Conservation (phyloP, 1,140 invertebrate genomes). For the Pseudomyrmex sp. region DNA sequence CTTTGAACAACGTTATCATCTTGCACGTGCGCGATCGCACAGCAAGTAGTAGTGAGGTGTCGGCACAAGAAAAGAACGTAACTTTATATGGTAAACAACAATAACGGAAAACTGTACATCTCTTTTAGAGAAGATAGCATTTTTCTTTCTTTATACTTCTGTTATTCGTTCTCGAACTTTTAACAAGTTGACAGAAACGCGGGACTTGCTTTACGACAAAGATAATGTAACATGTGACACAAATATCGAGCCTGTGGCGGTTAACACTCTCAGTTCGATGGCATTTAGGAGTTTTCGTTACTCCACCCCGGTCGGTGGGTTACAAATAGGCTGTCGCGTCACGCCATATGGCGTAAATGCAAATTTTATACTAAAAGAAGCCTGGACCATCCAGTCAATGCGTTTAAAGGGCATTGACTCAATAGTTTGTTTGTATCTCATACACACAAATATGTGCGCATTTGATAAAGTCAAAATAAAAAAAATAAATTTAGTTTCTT, state of each 20-base stretch:
- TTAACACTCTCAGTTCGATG: constrained; percentile 62
- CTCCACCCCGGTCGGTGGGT: constrained; percentile 57
- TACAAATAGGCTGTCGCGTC: constrained; percentile 61
- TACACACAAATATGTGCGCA: neutral
- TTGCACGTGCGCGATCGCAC: too few relatives aligned
- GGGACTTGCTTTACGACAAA: constrained; percentile 39
- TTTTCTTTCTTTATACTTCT: neutral
- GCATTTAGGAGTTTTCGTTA: constrained; percentile 64
- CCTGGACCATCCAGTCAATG: constrained; percentile 29
- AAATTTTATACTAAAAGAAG: constrained; percentile 66
- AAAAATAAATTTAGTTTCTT: too few relatives aligned
- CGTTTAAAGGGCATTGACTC: constrained; percentile 59
- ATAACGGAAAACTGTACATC: too few relatives aligned
- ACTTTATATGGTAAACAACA: too few relatives aligned
- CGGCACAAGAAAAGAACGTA: too few relatives aligned
- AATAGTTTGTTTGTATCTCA: constrained; percentile 61
- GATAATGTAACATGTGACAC: constrained; percentile 60
- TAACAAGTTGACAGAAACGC: constrained; percentile 32
- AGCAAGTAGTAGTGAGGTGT: too few relatives aligned
- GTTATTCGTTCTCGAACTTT: constrained; percentile 39
- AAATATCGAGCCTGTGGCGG: constrained; percentile 58
- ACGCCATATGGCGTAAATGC: constrained; percentile 65
- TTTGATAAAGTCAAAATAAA: too few relatives aligned
- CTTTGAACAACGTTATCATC: too few relatives aligned
- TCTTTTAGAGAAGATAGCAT: too few relatives aligned